A percentile compares a stretch with the other conserved stretches of the same genome.
Evolutionary conservation across 2,797 vertebrate species (phyloP).

Genomic region (Lerista edwardsae): DNA sequence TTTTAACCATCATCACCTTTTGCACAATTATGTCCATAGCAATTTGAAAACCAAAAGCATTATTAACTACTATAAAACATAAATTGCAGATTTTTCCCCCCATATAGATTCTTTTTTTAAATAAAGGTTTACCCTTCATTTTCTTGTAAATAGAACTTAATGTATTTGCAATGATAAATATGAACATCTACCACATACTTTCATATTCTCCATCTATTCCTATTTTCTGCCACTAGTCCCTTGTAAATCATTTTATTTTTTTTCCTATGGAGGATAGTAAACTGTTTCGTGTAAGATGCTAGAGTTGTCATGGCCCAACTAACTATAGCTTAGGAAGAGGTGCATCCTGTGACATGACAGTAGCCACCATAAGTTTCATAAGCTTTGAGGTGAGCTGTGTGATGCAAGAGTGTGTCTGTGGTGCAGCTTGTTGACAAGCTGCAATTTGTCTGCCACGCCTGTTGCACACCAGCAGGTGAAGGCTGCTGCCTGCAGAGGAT

Average conservation of each 20-base stretch:
- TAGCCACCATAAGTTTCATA: neutral
- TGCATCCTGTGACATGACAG: neutral
- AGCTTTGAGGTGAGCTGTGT: neutral
- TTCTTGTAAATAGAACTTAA: neutral
- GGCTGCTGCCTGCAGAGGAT: neutral
- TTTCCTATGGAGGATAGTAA: too few species aligned
- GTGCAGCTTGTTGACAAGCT: neutral
- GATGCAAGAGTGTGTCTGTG: neutral
- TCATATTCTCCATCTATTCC: too few species aligned
- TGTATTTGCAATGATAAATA: neutral
- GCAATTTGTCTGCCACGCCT: constrained; percentile 30
- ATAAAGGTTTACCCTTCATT: neutral
- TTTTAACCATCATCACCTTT: neutral
- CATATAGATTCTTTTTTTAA: neutral
- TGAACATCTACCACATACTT: too few species aligned
- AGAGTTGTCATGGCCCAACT: neutral
- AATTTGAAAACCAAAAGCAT: constrained; percentile 27
- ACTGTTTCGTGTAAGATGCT: too few species aligned
- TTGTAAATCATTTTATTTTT: too few species aligned
- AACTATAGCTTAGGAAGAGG: too few species aligned
- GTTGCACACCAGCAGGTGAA: constrained; percentile 15
- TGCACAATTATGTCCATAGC: neutral
- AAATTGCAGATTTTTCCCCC: neutral
- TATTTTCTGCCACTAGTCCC: too few species aligned
- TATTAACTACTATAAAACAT: neutral